Evolutionary conservation across 2,888 invertebrate genomes (phyloP).

Genomic region (Koerneria pararmatus): DNA sequence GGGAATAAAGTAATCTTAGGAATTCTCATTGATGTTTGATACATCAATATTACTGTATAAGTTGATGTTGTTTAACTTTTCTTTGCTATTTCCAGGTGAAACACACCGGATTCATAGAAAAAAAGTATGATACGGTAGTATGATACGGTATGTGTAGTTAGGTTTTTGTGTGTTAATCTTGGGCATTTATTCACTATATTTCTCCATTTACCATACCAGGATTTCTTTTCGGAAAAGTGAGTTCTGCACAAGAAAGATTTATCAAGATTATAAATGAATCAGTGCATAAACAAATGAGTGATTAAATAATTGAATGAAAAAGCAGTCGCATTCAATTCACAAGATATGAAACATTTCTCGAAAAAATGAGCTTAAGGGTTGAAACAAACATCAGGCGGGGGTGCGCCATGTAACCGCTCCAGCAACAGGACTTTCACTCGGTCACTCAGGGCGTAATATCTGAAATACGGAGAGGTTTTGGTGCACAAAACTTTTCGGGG

Average conservation of each 20-base stretch:
- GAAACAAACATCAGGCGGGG: slow-evolving; percentile 52
- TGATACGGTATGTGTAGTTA: too few species aligned
- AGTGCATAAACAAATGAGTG: neutral
- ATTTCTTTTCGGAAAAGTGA: neutral
- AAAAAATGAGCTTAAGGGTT: too few species aligned
- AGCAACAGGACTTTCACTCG: slow-evolving; percentile 58
- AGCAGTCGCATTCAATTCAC: neutral
- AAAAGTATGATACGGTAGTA: too few species aligned
- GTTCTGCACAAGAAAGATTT: neutral
- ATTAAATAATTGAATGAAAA: neutral
- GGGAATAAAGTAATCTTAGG: neutral
- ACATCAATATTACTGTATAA: too few species aligned
- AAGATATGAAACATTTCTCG: neutral
- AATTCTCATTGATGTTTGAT: too few species aligned
- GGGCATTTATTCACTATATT: too few species aligned
- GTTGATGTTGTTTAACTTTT: too few species aligned
- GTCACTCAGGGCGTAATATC: slow-evolving; percentile 57
- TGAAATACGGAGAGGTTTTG: neutral
- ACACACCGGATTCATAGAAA: too few species aligned
- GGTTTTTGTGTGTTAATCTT: too few species aligned
- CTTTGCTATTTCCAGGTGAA: too few species aligned
- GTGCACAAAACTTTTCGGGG: too few species aligned
- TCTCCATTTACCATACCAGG: too few species aligned
- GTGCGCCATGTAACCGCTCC: slow-evolving; percentile 56
- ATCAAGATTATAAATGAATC: neutral